Percentiles rank a stretch among this genome's conserved stretches.
Evolutionary conservation across 1,140 invertebrate species (phyloP).

Genomic region (Oscheius sp.): DNA sequence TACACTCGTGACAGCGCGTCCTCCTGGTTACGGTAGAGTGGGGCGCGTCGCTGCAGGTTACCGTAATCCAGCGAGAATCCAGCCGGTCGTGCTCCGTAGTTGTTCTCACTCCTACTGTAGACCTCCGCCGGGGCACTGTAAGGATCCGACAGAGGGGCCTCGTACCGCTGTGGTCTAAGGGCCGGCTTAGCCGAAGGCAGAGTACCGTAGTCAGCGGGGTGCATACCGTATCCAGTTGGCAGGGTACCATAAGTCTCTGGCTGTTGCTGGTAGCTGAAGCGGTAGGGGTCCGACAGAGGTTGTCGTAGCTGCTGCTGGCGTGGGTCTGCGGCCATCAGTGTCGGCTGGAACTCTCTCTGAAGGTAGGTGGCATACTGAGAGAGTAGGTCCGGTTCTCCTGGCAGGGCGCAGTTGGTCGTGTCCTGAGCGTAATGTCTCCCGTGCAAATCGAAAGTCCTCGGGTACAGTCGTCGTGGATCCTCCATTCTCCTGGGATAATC

Average conservation of each 20-base stretch:
- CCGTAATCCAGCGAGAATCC: conserved; percentile 47
- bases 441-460: background rate
- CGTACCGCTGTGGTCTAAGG: conserved; percentile 3
- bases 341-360: conserved; percentile 54
- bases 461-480: background rate
- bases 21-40: background rate
- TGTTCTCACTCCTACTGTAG: conserved; percentile 46
- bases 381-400: conserved; percentile 36
- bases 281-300: conserved; percentile 27
- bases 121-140: conserved; percentile 30
- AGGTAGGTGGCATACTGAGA: conserved; percentile 59
- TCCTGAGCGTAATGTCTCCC: conserved; percentile 27
- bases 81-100: conserved; percentile 50
- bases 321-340: conserved; percentile 4
- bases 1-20: conserved; percentile 34
- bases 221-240: background rate
- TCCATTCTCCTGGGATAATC: background rate
- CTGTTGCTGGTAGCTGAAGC: conserved; percentile 10
- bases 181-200: conserved; percentile 6
- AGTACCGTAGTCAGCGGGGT: conserved; percentile 5
- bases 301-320: conserved; percentile 3
- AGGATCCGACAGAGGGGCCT: conserved; percentile 24
- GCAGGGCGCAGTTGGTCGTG: conserved; percentile 25
- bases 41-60: conserved; percentile 33
- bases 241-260: too few species aligned